Conservation (phyloP, 1,140 invertebrate species). For the Drosophila obscura region DNA sequence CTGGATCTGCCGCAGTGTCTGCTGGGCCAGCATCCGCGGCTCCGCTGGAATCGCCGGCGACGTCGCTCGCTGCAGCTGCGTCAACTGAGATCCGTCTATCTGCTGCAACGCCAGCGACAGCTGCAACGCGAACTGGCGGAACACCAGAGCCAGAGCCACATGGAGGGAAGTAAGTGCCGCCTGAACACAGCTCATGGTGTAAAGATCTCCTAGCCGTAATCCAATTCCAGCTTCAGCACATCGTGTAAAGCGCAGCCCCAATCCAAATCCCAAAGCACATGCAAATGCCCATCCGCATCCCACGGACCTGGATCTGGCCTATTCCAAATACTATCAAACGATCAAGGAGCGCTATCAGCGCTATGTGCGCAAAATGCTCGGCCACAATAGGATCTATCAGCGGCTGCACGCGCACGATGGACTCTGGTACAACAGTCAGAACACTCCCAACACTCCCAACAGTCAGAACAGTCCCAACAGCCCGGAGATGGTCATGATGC, state of each 20-base stretch:
- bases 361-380: conserved; percentile 76
- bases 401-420: conserved; percentile 60
- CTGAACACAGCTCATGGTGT: neutral
- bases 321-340: conserved; percentile 77
- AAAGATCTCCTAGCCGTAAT: neutral
- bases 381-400: conserved; percentile 50
- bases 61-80: conserved; percentile 86
- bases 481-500: conserved; percentile 56
- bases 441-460: conserved; percentile 47
- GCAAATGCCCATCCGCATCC: conserved; percentile 34
- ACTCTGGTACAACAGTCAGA: conserved; percentile 49
- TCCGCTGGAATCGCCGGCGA: conserved; percentile 89
- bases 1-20: conserved; percentile 86
- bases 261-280: conserved; percentile 35
- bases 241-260: conserved; percentile 46
- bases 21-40: conserved; percentile 91
- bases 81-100: conserved; percentile 84
- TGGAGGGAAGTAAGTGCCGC: conserved; percentile 4
- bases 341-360: conserved; percentile 79
- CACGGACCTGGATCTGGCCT: conserved; percentile 68
- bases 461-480: conserved; percentile 45
- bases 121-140: conserved; percentile 55
- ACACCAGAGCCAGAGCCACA: conserved; percentile 16
- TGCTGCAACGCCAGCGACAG: conserved; percentile 70
- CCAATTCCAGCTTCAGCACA: neutral